Base-by-base conservation (phyloP, 2,797 vertebrate genomes). In the Columba guinea region DNA sequence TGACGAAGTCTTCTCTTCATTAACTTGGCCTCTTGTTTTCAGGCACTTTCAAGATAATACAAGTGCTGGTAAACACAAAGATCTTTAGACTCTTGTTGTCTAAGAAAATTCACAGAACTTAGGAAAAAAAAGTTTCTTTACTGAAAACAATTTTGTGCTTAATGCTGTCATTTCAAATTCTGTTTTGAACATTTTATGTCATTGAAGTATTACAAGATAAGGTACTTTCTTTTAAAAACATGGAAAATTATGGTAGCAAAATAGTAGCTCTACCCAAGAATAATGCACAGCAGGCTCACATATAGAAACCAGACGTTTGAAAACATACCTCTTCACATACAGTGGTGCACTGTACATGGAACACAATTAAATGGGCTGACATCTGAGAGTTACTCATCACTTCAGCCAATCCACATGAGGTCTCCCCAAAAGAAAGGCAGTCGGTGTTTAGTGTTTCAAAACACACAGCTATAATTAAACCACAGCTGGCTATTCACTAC, bases 161-260 rank as follows among this genome's bases (percentile, higher is more conserved):
- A 82, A 70, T 51, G 39, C 34, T 91, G 15, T 22, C 16, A 82
- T 82, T 91, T 74, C 39, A 56, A 87, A 82, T 79, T 85, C 17
- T n/a, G 14, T 70, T 85, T 92, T 92, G 49, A 69, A 78, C 2
- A 18, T 63, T 77, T 89, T 69, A 73, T 10, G 4, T 62, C 63
- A 71, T 48, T 64, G 49, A 53, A 67, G 56, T 74, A 80, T 90
- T 68, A 89, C 27, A 94, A 84, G 59, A 51, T 62, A 73, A 63
- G 46, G 6, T 84, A 88, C 35, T 76, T 90, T 34, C 51, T 67
- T 85, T 70, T 27, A 87, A 96, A 95, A 58, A 87, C 56, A 71
- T 26, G 92, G 85, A 87, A 95, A 93, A 91, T 81, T 51, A 26
- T 6, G 7, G 52, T 87, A 93, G 75, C 41, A 95, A 93, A 97